Conservation (phyloP, 2,797 vertebrate genomes). For the Apogon talboti region DNA sequence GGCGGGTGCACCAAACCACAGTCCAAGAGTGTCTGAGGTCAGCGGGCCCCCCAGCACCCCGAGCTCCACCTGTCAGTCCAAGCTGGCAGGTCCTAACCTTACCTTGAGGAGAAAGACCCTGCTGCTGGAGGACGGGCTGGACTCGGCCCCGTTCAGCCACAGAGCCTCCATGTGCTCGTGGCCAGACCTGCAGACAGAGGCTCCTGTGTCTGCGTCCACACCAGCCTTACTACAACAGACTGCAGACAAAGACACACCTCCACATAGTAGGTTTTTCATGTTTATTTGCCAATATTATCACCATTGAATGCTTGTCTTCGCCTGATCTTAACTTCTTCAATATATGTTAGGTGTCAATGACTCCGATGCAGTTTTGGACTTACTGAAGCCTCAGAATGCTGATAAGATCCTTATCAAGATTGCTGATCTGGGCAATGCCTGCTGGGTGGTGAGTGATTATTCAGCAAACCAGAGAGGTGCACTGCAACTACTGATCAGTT, state of each 20-base stretch:
- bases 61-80: constrained; percentile 37
- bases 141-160: constrained; percentile 17
- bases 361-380: constrained; percentile 85
- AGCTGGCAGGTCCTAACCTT: constrained; percentile 42
- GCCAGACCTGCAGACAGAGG: constrained; percentile 42
- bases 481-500: no score
- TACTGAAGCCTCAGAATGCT: constrained; percentile 92
- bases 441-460: constrained; percentile 98
- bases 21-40: no score
- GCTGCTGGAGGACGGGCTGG: constrained; percentile 61
- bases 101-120: constrained; percentile 63
- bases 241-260: constrained; percentile 26
- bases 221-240: constrained; percentile 48
- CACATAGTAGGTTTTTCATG: background rate
- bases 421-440: constrained; percentile 95
- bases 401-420: constrained; percentile 93
- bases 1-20: constrained; percentile 22
- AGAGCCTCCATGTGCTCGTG: constrained; percentile 48
- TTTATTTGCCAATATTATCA: background rate
- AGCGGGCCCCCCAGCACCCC: constrained; percentile 22
- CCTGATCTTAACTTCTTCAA: constrained; percentile 3
- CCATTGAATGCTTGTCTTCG: background rate
- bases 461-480: no score
- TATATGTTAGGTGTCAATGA: constrained; percentile 56
- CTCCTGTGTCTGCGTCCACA: constrained; percentile 50